Evolutionary conservation across 2,888 invertebrate genomes (phyloP), one percentile per base, ranked within the genome.

Genomic region (Sarcophaga carnaria): DNA sequence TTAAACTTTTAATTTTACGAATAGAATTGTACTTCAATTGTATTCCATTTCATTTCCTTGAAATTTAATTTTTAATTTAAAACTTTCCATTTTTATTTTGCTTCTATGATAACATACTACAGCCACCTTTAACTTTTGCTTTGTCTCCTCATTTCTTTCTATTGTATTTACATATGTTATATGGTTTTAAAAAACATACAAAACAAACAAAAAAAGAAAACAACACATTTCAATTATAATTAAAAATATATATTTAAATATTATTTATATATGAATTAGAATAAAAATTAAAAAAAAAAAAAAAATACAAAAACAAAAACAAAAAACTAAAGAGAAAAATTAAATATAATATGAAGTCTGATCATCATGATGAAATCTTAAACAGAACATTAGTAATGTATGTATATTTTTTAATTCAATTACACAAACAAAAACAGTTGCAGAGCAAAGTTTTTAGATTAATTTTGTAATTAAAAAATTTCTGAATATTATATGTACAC

Each of bases 301-400:
- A 72, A 25, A 49, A 72, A 78, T 4, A 27, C 6, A 37, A 37
- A 37, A 37, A 37, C 0, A 2, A 37, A 37, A 37, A 37, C 37
- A 2, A 2, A 37, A 37, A 37, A 37, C 37, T 49, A 74, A 75
- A 75, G 37, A 63, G 76, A 54, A 49, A 77, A 60, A 60, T 80
- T 88, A 87, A 88, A 14, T 14, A 90, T 90, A 89, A 90, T 91
- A 90, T 91, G 89, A 92, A 92, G 92, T 92, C 92, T 92, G 92
- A 92, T 89, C 90, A 91, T 89, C 90, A 91, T 91, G 90, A 92
- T 92, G 89, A 90, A 92, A 91, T 92, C 92, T 88, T 86, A 90
- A 91, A 88, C 90, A 90, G 80, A 81, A 85, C 76, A 63, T 79
- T 79, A 76, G 67, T 66, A 70, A 87, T 82, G 87, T 81, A 87